Base-by-base conservation (phyloP, 1,140 invertebrate species). In the Cydia amplana region DNA sequence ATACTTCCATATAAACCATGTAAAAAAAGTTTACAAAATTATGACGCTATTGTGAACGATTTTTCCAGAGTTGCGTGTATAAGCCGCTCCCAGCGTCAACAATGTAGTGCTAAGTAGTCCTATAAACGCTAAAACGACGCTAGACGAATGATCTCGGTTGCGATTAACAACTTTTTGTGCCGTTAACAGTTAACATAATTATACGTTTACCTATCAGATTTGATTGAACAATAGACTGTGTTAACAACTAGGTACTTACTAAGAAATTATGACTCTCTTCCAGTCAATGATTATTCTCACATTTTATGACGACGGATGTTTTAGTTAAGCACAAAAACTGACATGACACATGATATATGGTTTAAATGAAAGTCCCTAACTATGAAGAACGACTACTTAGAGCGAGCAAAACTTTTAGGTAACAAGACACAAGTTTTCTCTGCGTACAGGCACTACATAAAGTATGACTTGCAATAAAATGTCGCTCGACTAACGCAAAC, bases 341-440 rank as follows among this genome's bases (percentile, higher is more conserved):
- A 60, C 55, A 60, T 60, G 55, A 7, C 43, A 46, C 43, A 16
- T 20, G 55, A 60, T 23, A 12, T 60, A 60, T 23, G 18, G 20
- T 23, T 60, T 23, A 70, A 70, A 70, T 20, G 32, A 36, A 70
- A 70, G 32, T 70, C 32, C 3, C 16, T 70, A 70, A 70, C 65
- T 70, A 70, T 43, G 65, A 70, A 70, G 3, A 70, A 70, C 18
- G 65, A 70, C 28, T 70, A 70, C 28, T 70, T 70, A 70, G 16
- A 36, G 65, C 65, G n/a, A 70, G 65, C 65, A 36, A 18, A 70
- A 70, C 25, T 70, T 70, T 70, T 70, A 32, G 32, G 65, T 70
- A 70, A 18, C 28, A 70, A 70, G 65, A 70, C 43, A 43, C 65
- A 70, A 70, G 28, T 70, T 70, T 40, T 18, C 65, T 4, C 12